These are phyloP conservation scores for Engraulis encrasicolus DNA, from an alignment of 2,113 vertebrate genomes.

Conservation along the genomic window DNA sequence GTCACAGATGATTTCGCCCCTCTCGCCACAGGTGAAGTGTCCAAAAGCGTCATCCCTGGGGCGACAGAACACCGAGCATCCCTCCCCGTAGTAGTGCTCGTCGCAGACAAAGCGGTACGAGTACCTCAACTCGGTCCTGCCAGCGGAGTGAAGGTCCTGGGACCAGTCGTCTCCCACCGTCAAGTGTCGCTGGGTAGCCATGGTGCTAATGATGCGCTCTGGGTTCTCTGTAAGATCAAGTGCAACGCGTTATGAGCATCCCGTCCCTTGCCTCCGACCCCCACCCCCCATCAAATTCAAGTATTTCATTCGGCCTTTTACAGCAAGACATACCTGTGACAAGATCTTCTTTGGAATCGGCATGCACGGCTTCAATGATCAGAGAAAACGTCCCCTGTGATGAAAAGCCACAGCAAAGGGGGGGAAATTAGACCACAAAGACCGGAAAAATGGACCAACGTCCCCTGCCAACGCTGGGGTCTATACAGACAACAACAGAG, in stretches of 20 bases:
- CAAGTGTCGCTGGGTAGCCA: conserved; percentile 92
- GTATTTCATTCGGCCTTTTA: conserved; percentile 3
- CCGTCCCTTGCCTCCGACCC: background rate
- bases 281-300: conserved; percentile 13
- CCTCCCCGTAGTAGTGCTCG: conserved; percentile 95
- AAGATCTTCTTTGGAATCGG: conserved; percentile 91
- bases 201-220: conserved; percentile 91
- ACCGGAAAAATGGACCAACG: background rate
- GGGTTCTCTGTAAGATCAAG: conserved; percentile 80
- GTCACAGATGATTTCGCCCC: conserved; percentile 94
- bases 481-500: background rate
- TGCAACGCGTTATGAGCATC: background rate
- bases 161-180: conserved; percentile 96
- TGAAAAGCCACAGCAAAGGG: conserved; percentile 58
- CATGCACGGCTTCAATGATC: conserved; percentile 95
- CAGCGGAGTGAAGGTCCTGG: conserved; percentile 92
- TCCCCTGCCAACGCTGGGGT: background rate
- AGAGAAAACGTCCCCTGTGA: conserved; percentile 95
- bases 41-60: conserved; percentile 94
- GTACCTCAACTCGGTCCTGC: conserved; percentile 91
- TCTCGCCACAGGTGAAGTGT: conserved; percentile 95
- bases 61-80: conserved; percentile 93
- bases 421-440: conserved; percentile 20
- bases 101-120: conserved; percentile 96
- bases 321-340: conserved; percentile 83